Conservation (phyloP, 1,140 invertebrate genomes). For the Anastatus disparis region DNA sequence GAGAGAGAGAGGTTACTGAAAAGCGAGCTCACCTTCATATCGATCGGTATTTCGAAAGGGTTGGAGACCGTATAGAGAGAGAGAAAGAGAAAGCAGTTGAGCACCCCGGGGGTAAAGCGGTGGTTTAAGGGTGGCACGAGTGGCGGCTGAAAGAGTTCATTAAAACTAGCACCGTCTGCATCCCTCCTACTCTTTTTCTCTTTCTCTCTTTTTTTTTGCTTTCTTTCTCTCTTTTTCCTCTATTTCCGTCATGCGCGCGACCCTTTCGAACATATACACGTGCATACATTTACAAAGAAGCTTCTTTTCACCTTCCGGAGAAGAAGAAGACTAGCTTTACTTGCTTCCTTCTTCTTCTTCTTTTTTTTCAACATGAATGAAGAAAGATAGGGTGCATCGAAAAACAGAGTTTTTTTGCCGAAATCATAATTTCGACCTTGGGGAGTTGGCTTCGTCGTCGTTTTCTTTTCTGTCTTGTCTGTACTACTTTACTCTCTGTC, state of each 20-base stretch:
- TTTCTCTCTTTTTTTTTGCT: neutral
- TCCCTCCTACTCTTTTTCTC: constrained; percentile 18
- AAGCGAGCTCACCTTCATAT: constrained; percentile 41
- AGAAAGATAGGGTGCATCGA: neutral
- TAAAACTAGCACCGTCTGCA: constrained; percentile 58
- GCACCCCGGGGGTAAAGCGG: constrained; percentile 52
- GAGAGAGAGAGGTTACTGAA: too few relatives aligned
- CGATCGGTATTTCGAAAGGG: constrained; percentile 44
- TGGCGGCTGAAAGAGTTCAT: constrained; percentile 59
- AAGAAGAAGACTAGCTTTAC: neutral
- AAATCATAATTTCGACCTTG: constrained; percentile 33
- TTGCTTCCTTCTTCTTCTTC: neutral
- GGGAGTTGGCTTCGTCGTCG: neutral
- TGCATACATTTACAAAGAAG: too few relatives aligned
- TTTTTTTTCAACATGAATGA: neutral
- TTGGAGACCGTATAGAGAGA: constrained; percentile 8
- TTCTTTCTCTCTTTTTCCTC: neutral
- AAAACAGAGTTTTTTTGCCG: constrained; percentile 2
- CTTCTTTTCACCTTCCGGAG: constrained; percentile 6
- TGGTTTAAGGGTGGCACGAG: constrained; percentile 59
- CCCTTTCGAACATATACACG: neutral
- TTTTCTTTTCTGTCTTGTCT: neutral
- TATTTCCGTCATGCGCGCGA: constrained; percentile 7
- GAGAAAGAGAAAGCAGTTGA: too few relatives aligned
- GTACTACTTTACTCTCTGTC: too few relatives aligned